A percentile compares a stretch with the other conserved stretches of the same genome.
These are phyloP conservation scores for Callorhinus ursinus DNA, from an alignment of 2,113 vertebrate genomes.

Conservation along the genomic window DNA sequence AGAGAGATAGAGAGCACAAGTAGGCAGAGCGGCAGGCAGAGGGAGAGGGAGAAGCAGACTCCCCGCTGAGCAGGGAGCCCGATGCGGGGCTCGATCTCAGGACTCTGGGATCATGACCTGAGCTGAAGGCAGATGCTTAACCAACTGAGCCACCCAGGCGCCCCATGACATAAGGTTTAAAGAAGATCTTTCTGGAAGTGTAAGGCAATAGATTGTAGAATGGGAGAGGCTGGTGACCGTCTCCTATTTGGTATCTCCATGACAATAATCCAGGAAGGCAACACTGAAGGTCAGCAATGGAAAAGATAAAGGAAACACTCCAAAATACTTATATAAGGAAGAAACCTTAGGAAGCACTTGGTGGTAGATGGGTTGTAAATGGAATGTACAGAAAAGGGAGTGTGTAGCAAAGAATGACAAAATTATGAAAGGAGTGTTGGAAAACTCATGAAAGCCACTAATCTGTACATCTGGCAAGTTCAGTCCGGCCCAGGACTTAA, in stretches of 20 bases:
- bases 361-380: neutral
- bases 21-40: no score
- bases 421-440: neutral
- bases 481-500: neutral
- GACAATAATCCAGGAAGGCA: neutral
- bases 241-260: neutral
- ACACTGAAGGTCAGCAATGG: neutral
- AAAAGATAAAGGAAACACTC: slow-evolving; percentile 25
- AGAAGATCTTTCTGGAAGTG: neutral
- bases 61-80: no score
- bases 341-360: neutral
- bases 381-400: neutral
- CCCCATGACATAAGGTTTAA: neutral
- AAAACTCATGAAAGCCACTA: neutral
- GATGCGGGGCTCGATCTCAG: no score
- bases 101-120: no score
- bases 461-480: neutral
- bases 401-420: neutral
- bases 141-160: no score
- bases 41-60: no score
- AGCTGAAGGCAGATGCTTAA: no score
- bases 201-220: neutral
- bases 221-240: neutral
- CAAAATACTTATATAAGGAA: neutral
- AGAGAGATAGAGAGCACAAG: no score